Evolutionary conservation across 2,888 invertebrate genomes (phyloP).

Genomic region (Copidosoma aretas): DNA sequence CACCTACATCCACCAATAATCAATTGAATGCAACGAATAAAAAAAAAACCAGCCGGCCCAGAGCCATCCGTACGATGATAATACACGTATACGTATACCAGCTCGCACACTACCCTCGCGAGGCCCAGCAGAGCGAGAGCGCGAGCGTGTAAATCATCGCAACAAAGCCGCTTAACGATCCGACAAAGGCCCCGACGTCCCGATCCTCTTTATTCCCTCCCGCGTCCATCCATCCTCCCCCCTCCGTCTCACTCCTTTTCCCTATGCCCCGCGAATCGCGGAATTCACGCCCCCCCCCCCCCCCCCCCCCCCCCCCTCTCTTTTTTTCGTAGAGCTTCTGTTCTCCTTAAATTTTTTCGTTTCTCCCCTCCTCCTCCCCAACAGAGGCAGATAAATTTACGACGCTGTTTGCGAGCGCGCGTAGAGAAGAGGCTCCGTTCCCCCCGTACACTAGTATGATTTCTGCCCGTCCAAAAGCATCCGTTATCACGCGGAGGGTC

Average conservation of each 20-base stretch:
- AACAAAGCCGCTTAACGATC: conserved; percentile 62
- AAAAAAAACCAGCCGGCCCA: no score
- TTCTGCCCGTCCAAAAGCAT: no score
- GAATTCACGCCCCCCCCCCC: no score
- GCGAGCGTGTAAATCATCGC: conserved; percentile 59
- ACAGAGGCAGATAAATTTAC: conserved; percentile 11
- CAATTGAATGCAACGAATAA: conserved; percentile 51
- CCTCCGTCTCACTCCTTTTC: background rate
- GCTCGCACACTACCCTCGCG: background rate
- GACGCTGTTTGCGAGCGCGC: background rate
- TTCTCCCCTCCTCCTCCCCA: background rate
- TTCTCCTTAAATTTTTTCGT: conserved; percentile 16
- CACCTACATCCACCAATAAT: conserved; percentile 45
- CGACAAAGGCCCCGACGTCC: conserved; percentile 57
- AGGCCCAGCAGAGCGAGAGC: conserved; percentile 44
- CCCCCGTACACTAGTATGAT: no score
- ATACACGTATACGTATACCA: no score
- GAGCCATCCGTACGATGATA: no score
- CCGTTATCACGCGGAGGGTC: background rate
- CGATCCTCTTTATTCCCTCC: conserved; percentile 47
- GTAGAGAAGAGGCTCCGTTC: no score
- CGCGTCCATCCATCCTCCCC: conserved; percentile 37
- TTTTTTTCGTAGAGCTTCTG: background rate
- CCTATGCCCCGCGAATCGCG: background rate
- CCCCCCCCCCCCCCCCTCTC: background rate